Percentiles rank a stretch among this genome's conserved stretches.
phyloP scores from a whole-genome alignment of 2,888 invertebrate species.

The Blastobasis adustella region DNA sequence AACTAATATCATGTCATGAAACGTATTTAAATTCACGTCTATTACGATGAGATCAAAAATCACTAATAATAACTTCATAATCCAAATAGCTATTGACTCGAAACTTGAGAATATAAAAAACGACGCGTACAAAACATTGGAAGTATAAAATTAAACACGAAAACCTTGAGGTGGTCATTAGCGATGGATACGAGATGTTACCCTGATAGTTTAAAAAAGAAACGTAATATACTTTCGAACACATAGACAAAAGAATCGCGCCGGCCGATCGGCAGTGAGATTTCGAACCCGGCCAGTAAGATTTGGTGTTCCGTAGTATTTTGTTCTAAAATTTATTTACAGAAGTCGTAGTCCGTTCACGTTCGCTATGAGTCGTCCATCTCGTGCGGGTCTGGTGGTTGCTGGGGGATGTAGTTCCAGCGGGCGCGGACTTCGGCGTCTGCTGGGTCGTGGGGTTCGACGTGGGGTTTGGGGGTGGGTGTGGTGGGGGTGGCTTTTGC shows the following conservation, averaged over 20 bases:
- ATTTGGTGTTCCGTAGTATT: slow-evolving; percentile 23
- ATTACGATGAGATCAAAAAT: too few relatives aligned
- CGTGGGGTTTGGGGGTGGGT: slow-evolving; percentile 12
- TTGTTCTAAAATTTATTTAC: slow-evolving; percentile 11
- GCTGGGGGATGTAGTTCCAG: slow-evolving; percentile 70
- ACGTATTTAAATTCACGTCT: slow-evolving; percentile 19
- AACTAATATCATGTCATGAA: slow-evolving; percentile 33
- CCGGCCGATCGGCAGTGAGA: too few relatives aligned
- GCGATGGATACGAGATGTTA: slow-evolving; percentile 17
- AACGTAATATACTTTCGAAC: slow-evolving; percentile 12
- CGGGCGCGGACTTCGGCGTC: slow-evolving; percentile 55
- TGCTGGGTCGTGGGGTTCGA: slow-evolving; percentile 17
- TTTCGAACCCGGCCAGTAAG: slow-evolving; percentile 5
- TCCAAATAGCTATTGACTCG: slow-evolving; percentile 36
- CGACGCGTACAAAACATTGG: slow-evolving; percentile 33
- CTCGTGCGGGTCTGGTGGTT: slow-evolving; percentile 65
- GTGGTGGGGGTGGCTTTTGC: slow-evolving; percentile 16
- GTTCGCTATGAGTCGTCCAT: slow-evolving; percentile 49
- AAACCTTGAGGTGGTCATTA: too few relatives aligned
- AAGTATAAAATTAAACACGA: too few relatives aligned
- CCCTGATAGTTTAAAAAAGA: slow-evolving; percentile 27
- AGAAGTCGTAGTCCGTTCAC: slow-evolving; percentile 4
- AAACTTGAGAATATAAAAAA: slow-evolving; percentile 38
- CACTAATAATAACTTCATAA: slow-evolving; percentile 4
- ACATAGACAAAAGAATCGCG: too few relatives aligned